Percentiles rank a stretch among this genome's conserved stretches.
Evolutionary conservation across 1,140 invertebrate species (phyloP).

Genomic region (Tetraneura akinire): DNA sequence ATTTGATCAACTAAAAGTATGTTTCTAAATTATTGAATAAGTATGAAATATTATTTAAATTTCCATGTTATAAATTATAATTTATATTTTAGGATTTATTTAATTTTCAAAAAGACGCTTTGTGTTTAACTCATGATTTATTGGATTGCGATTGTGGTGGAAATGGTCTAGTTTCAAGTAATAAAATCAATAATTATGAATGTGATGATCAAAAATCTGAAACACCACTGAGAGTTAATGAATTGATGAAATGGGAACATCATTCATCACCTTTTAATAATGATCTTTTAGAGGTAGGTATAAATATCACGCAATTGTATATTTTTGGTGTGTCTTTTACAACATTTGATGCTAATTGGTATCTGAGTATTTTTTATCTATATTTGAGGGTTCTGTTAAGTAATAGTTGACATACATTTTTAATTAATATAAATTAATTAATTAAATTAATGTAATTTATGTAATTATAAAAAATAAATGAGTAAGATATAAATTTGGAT

Average conservation of each 20-base stretch:
- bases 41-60: background rate
- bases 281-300: conserved; percentile 51
- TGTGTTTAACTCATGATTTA: conserved; percentile 54
- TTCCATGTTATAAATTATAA: too few species aligned
- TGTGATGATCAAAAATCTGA: conserved; percentile 51
- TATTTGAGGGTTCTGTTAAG: too few species aligned
- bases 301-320: background rate
- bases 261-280: conserved; percentile 50
- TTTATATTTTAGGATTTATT: conserved; percentile 55
- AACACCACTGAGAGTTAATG: conserved; percentile 53
- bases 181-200: conserved; percentile 39
- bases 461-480: too few species aligned
- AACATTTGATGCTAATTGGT: too few species aligned
- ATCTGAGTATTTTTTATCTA: too few species aligned
- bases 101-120: conserved; percentile 47
- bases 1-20: conserved; percentile 62
- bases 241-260: conserved; percentile 57
- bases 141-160: conserved; percentile 55
- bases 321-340: too few species aligned
- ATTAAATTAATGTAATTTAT: too few species aligned
- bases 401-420: too few species aligned
- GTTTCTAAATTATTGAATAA: background rate
- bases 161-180: conserved; percentile 45
- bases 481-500: too few species aligned
- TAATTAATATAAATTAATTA: too few species aligned